Percentiles rank a stretch among this genome's conserved stretches.
These are phyloP conservation scores for Vulpes vulpes DNA, from an alignment of 2,113 vertebrate genomes.

Conservation along the genomic window DNA sequence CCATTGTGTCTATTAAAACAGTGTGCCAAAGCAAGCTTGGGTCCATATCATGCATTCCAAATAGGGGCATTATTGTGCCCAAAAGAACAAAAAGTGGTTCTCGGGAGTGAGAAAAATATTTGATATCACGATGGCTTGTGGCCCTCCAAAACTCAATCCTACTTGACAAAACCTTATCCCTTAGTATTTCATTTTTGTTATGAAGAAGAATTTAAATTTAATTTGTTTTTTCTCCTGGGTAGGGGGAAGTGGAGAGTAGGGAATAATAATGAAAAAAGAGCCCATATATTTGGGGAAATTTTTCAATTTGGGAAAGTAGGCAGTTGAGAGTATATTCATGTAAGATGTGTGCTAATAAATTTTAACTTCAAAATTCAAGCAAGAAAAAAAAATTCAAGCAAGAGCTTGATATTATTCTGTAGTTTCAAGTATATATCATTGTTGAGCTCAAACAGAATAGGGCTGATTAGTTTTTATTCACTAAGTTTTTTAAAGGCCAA, in stretches of 20 bases:
- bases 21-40: not conserved
- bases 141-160: not conserved
- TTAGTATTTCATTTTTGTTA: not conserved
- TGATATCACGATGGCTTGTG: not conserved
- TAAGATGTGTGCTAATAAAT: not conserved
- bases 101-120: not conserved
- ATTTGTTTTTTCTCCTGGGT: not conserved
- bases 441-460: not conserved
- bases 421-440: not conserved
- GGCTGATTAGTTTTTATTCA: not conserved
- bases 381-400: not conserved
- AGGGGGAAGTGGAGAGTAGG: fast-evolving
- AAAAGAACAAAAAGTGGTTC: not conserved
- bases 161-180: not conserved
- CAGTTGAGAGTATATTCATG: not conserved
- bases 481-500: not conserved
- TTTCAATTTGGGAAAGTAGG: constrained; percentile 6
- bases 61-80: fast-evolving
- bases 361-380: not conserved
- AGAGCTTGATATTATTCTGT: not conserved
- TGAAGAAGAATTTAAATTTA: not conserved
- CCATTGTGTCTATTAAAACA: not conserved
- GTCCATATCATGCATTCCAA: not conserved
- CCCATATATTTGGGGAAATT: not conserved
- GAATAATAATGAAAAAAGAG: not conserved